phyloP scores from a whole-genome alignment of 2,888 invertebrate species.

The Erynnis tages region DNA sequence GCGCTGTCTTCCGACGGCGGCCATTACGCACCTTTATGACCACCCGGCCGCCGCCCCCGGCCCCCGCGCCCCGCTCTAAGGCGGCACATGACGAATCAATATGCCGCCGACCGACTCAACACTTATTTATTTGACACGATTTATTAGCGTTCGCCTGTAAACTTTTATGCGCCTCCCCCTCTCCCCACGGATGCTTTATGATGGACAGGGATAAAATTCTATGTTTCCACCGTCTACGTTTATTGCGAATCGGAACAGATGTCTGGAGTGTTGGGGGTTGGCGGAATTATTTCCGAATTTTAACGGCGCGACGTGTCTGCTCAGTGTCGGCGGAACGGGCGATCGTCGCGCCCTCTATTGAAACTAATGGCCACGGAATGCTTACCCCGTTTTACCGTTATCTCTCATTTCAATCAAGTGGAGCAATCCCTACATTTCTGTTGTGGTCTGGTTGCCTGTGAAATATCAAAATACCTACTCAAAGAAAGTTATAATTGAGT shows the following conservation, averaged over 20 bases:
- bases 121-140: conserved; percentile 81
- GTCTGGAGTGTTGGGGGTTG: conserved; percentile 44
- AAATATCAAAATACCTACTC: no score
- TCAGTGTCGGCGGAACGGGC: conserved; percentile 19
- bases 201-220: conserved; percentile 75
- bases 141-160: conserved; percentile 80
- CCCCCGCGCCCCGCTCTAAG: conserved; percentile 54
- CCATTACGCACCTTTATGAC: conserved; percentile 90
- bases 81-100: conserved; percentile 82
- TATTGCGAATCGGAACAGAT: conserved; percentile 71
- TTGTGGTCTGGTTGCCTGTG: no score
- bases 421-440: no score
- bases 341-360: conserved; percentile 20
- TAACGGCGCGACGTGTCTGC: conserved; percentile 38
- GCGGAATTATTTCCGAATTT: conserved; percentile 43
- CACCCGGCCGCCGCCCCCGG: conserved; percentile 58
- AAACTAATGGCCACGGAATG: conserved; percentile 1
- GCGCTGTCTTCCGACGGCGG: conserved; percentile 85
- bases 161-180: conserved; percentile 75
- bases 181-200: conserved; percentile 66
- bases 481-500: no score
- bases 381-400: conserved; percentile 32
- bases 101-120: conserved; percentile 81
- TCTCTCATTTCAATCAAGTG: no score
- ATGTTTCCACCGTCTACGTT: conserved; percentile 68